phyloP scores from a whole-genome alignment of 2,888 invertebrate genomes.

The Sinhomidia bicolor region DNA sequence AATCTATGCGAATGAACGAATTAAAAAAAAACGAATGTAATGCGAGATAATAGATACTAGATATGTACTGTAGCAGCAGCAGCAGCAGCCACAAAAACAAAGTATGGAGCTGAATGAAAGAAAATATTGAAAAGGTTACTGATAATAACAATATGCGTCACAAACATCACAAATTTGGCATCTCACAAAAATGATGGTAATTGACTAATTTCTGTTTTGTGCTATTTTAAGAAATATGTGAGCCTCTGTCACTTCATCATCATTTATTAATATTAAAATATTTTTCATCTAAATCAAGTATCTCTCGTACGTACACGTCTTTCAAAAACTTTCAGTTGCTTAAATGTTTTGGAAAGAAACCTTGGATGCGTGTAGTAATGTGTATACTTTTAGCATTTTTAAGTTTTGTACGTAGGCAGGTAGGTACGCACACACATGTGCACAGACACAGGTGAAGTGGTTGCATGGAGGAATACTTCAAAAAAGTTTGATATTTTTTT shows the following conservation, averaged over 20 bases:
- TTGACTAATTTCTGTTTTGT: conserved; percentile 13
- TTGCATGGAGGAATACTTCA: no score
- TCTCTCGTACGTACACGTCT: no score
- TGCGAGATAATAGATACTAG: no score
- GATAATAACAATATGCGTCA: neutral
- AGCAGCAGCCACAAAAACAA: no score
- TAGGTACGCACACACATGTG: neutral
- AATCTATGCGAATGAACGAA: neutral
- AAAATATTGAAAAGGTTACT: neutral
- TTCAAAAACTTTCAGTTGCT: neutral
- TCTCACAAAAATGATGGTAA: neutral
- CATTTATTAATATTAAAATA: neutral
- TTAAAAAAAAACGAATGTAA: no score
- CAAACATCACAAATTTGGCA: neutral
- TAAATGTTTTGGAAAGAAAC: neutral
- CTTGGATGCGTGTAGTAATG: neutral
- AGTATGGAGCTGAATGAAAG: no score
- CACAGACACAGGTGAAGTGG: no score
- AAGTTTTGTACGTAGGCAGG: neutral
- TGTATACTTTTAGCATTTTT: neutral
- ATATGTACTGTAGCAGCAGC: no score
- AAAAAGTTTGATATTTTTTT: no score
- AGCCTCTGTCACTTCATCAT: neutral
- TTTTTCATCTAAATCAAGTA: conserved; percentile 5
- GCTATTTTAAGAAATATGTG: conserved; percentile 29